Evolutionary conservation across 2,797 vertebrate species (phyloP), one percentile per base, ranked within the genome.

Genomic region (Chaetodon trifasciatus): DNA sequence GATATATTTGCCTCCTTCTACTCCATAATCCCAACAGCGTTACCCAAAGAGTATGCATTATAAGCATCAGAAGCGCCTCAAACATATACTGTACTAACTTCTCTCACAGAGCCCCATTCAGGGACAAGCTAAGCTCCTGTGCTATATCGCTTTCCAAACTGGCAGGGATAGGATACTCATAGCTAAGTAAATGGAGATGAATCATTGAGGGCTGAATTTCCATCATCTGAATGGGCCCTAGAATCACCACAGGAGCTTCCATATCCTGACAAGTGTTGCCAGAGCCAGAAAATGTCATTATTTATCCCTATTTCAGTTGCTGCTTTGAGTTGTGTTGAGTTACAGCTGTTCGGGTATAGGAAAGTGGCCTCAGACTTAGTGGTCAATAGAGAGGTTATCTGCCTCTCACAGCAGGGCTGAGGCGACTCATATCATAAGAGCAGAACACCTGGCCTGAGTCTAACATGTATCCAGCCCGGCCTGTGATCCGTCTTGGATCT

Each of bases 21-120:
- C 82, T 77, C 88, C 67, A 86, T 95, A 95, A 94, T 95, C 95
- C 91, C 78, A 83, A 84, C 88, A 93, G 90, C 89, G 81, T 86
- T 90, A 84, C 76, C 85, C 79, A 91, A 93, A 90, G 92, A 90
- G 91, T 92, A 85, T 90, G 88, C 88, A 92, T 93, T 92, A 92
- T 89, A 86, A 90, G 86, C 86, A 93, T 92, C 84, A 85, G 83
- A 89, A 77, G 82, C 89, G 78, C 82, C 87, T 90, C 88, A 82
- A 92, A 91, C 84, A 89, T 89, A 92, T 88, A 91, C 71, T 55
- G 71, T n/a, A 32, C 89, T 82, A 93, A 94, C 93, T 94, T 93
- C 89, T 91, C 89, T 86, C 74, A 81, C 75, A 82, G 82, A 85
- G 81, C 81, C 86, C 86, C 83, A 89, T 94, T 93, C 91, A 93